A percentile compares a stretch with the other conserved stretches of the same genome.
phyloP scores from a whole-genome alignment of 2,888 invertebrate genomes.

The Drosophila quinaria region DNA sequence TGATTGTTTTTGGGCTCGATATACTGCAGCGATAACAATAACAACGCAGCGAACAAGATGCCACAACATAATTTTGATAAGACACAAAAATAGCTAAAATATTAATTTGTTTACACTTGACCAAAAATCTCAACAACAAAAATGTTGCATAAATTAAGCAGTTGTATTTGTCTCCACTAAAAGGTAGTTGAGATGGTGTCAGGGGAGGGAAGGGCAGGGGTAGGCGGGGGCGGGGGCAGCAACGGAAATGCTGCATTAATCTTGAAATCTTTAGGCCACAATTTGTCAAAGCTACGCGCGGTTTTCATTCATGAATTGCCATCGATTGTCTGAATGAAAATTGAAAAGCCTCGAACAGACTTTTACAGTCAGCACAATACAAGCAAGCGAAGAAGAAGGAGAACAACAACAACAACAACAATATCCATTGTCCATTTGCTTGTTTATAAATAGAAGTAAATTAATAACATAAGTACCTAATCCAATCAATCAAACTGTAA shows the following conservation, averaged over 20 bases:
- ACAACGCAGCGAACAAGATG: conserved; percentile 34
- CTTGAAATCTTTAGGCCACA: conserved; percentile 47
- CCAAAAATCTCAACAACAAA: conserved; percentile 4
- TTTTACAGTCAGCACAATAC: conserved; percentile 21
- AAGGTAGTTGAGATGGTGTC: not conserved
- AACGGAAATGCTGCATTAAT: conserved; percentile 76
- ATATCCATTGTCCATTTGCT: conserved; percentile 73
- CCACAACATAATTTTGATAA: conserved; percentile 46
- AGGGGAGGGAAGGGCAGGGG: not conserved
- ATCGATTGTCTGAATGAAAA: conserved; percentile 68
- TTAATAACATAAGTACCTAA: conserved; percentile 85
- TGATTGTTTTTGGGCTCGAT: conserved; percentile 60
- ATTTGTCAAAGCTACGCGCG: conserved; percentile 66
- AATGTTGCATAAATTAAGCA: conserved; percentile 46
- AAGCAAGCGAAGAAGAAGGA: conserved; percentile 27
- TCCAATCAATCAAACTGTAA: conserved; percentile 84
- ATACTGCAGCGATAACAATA: conserved; percentile 48
- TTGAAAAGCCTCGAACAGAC: conserved; percentile 50
- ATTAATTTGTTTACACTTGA: conserved; percentile 76
- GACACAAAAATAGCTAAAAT: conserved; percentile 51
- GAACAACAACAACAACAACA: conserved; percentile 23
- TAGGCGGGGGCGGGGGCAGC: not conserved
- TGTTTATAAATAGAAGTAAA: conserved; percentile 82
- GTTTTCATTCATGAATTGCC: conserved; percentile 68
- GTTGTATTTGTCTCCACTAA: not conserved